Conservation (phyloP, 2,888 invertebrate species). For the Rotaria macrura region DNA sequence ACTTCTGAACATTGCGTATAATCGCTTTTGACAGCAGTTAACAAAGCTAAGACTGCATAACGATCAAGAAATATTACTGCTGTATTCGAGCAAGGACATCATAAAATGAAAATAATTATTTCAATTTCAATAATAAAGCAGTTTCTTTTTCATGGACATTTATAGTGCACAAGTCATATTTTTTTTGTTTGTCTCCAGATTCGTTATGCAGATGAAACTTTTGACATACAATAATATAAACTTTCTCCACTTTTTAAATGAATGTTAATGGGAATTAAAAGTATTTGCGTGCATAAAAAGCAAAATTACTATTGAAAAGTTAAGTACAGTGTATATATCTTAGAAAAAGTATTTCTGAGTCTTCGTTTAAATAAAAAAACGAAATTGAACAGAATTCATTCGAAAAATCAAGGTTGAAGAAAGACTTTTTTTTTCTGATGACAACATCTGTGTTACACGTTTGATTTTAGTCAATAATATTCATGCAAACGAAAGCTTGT, state of each 20-base stretch:
- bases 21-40: not conserved
- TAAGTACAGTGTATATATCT: not conserved
- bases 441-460: not conserved
- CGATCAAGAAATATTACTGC: not conserved
- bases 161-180: no score
- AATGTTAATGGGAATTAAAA: no score
- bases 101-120: not conserved
- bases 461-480: not conserved
- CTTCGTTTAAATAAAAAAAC: not conserved
- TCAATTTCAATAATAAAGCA: not conserved
- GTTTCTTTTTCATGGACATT: not conserved
- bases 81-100: not conserved
- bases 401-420: not conserved
- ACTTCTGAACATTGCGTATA: not conserved
- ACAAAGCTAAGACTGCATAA: not conserved
- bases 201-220: no score
- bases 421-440: not conserved
- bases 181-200: no score
- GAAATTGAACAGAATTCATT: not conserved
- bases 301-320: not conserved
- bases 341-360: not conserved
- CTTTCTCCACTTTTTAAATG: no score
- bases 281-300: no score
- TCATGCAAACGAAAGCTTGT: not conserved
- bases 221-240: not conserved